Conservation (phyloP, 2,888 invertebrate species). For the Achlya flavicornis region DNA sequence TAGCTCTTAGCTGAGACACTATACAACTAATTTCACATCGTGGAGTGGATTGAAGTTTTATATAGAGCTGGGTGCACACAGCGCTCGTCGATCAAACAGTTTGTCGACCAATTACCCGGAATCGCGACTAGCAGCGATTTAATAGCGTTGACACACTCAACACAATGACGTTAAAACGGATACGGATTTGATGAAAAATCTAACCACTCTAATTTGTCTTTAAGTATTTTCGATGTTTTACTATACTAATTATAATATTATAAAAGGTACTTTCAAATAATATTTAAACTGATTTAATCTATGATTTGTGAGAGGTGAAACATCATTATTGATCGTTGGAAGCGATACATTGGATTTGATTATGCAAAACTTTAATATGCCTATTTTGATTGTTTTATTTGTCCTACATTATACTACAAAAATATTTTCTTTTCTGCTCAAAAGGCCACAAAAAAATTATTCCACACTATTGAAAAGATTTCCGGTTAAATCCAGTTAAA, state of each 20-base stretch:
- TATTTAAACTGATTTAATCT: too few relatives aligned
- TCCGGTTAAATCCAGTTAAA: conserved; percentile 29
- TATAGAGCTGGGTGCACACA: conserved; percentile 35
- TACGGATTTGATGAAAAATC: neutral
- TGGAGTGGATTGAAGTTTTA: neutral
- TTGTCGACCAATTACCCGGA: conserved; percentile 50
- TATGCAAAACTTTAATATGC: too few relatives aligned
- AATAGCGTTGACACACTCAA: conserved; percentile 33
- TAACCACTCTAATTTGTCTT: neutral
- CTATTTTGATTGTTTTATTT: too few relatives aligned
- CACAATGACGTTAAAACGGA: neutral
- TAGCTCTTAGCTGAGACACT: neutral
- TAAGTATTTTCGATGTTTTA: neutral
- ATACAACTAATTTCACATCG: neutral
- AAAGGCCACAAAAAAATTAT: neutral
- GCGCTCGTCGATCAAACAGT: conserved; percentile 50
- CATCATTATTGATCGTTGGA: too few relatives aligned
- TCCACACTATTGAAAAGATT: conserved; percentile 7
- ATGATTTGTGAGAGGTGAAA: too few relatives aligned
- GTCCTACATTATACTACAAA: too few relatives aligned
- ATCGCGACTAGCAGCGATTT: conserved; percentile 39
- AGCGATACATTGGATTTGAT: too few relatives aligned
- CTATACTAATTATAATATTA: too few relatives aligned
- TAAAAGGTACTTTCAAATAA: too few relatives aligned
- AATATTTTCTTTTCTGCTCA: too few relatives aligned